Base-by-base conservation (phyloP, 2,797 vertebrate species). In the Semaprochilodus insignis region DNA sequence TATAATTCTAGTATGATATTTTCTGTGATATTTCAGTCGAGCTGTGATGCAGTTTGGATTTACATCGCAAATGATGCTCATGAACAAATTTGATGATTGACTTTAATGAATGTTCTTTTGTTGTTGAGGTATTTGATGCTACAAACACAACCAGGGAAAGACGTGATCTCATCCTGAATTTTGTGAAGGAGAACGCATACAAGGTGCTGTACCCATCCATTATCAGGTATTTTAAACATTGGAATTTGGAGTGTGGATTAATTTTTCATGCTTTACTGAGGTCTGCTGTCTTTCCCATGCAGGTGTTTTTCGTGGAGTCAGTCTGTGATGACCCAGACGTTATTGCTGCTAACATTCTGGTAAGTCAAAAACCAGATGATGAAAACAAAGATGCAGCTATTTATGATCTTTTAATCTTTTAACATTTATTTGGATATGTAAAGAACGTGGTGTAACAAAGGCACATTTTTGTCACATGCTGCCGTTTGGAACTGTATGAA, bases 221-320 rank as follows among this genome's bases (percentile, higher is more conserved):
- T 60, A 27, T 23, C 40, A 1, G 15, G 0, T 0, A 31, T 6
- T 6, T 44, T 25, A 25, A 67, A 23, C 57, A 11, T 40, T 48
- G 23, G 62, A 21, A 31, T 60, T 48, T 59, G 31, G 78, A 11
- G 65, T 17, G 2, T 51, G 25, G 17, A 19, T 63, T n/a, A 25
- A 25, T 36, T 14, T 0, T 10, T 69, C 6, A 31, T 60, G 0
- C 25, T 31, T 75, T 51, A 48, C 8, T 48, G 40, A 70, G 54
- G 11, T 66, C 31, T 52, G 67, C 23, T 59, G 4, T 55, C 36
- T 63, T 86, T 67, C 85, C 59, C 88, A 81, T 25, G 44, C 87
- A 99, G 98, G 97, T 99, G 82, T 99, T 99, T 90, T 99, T 99
- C 76, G 98, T 99, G 92, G 98, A 99, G 92, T 99, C 98, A 0